Evolutionary conservation across 92 coral and sea anemone genomes (phyloP).

Genomic region (Phenganax subtilis): DNA sequence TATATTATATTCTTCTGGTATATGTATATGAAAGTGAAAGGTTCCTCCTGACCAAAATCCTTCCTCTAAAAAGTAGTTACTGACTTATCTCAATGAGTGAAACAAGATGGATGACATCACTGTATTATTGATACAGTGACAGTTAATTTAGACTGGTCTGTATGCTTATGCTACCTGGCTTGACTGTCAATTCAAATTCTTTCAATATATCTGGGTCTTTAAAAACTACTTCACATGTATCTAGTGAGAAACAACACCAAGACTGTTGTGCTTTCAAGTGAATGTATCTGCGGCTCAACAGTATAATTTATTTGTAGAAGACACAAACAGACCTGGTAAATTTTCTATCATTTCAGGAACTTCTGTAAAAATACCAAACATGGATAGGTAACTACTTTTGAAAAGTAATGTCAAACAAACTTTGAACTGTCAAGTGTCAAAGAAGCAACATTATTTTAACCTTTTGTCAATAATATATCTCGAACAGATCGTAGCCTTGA

Average conservation of each 20-base stretch:
- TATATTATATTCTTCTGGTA: slow-evolving; percentile 94
- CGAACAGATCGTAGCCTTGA: slow-evolving; percentile 69
- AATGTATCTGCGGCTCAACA: no score
- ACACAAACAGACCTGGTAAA: slow-evolving; percentile 64
- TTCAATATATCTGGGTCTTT: slow-evolving; percentile 68
- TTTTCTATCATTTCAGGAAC: slow-evolving; percentile 91
- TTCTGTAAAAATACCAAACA: slow-evolving; percentile 46
- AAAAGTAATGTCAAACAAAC: neutral
- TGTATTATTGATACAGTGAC: neutral
- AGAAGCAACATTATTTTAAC: slow-evolving; percentile 35
- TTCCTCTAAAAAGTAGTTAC: slow-evolving; percentile 56
- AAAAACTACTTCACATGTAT: slow-evolving; percentile 66
- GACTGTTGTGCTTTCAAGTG: neutral
- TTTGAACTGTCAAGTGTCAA: neutral
- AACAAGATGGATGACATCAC: no score
- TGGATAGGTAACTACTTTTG: neutral
- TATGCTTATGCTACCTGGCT: slow-evolving; percentile 61
- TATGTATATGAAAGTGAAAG: slow-evolving; percentile 69
- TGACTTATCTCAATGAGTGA: neutral
- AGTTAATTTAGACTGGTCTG: neutral
- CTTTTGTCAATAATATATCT: slow-evolving; percentile 81
- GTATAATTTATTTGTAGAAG: neutral
- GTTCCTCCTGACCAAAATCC: slow-evolving; percentile 95
- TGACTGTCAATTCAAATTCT: slow-evolving; percentile 75
- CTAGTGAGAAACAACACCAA: slow-evolving; percentile 41